Evolutionary conservation across 2,888 invertebrate species (phyloP), one percentile per base, ranked within the genome.

Genomic region (Agriotes lineatus): DNA sequence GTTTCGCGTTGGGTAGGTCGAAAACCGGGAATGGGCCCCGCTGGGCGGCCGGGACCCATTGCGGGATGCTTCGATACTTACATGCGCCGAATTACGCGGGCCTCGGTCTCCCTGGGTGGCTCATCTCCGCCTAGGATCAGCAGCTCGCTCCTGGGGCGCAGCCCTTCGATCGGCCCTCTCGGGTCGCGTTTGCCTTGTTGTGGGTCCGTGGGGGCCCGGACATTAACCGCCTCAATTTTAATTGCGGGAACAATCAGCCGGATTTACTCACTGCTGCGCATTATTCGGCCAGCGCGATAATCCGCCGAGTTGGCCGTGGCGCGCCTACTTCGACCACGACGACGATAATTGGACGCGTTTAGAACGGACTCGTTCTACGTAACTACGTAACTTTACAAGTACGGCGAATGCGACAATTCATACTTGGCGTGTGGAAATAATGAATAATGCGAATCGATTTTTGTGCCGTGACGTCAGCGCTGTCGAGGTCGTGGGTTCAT

Each of bases 401-500:
- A 18, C 44, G 44, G 16, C 48, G 39, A 56, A 59, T 62, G 59
- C 45, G 54, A 56, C 56, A 67, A 61, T 67, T 67, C 71, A 72
- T 72, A 67, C 56, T 70, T 70, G 60, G 72, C 72, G 72, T 72
- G 72, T 54, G 50, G 58, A 60, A 61, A 61, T 69, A 72, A 72
- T 74, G 74, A 74, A 65, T 68, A 70, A 69, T 68, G 66, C 70
- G 69, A 71, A 76, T 76, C 75, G 76, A 76, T 77, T 76, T 76
- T 75, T 73, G 73, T 65, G 69, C 58, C 62, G 69, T 76, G 77
- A 75, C 76, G 76, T 77, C 75, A 76, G 70, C 72, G 69, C 65
- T 37, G 48, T 54, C 72, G 75, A 74, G 75, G 64, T 42, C 64
- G 50, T 67, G 67, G 71, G 75, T 75, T 76, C 74, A 76, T 67